Evolutionary conservation across 2,113 vertebrate genomes (phyloP).

Genomic region (Myotis brandtii): DNA sequence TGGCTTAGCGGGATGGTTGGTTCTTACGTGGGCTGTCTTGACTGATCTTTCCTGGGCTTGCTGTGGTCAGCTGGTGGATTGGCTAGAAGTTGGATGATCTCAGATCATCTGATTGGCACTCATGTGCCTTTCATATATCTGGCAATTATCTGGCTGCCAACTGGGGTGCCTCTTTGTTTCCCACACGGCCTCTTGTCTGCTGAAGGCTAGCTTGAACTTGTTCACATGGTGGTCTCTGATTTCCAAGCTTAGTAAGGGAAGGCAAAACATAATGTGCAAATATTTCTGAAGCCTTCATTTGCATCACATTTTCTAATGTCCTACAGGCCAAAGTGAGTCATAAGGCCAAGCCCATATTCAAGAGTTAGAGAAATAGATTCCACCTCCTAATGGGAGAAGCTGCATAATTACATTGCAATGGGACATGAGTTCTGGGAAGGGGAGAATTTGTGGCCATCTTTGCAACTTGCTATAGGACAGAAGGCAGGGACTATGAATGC

Average conservation of each 20-base stretch:
- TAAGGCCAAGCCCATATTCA: background rate
- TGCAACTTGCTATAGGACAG: background rate
- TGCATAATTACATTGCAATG: background rate
- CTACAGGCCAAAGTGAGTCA: background rate
- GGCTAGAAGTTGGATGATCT: background rate
- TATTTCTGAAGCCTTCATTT: background rate
- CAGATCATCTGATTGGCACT: background rate
- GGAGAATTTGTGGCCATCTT: background rate
- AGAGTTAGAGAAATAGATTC: background rate
- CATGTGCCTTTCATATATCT: background rate
- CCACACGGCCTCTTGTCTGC: background rate
- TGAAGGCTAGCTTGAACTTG: background rate
- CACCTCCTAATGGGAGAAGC: background rate
- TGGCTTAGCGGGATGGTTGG: background rate
- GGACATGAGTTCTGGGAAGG: background rate
- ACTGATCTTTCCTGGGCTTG: background rate
- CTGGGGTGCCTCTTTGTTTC: background rate
- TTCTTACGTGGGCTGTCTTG: background rate
- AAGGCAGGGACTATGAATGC: background rate
- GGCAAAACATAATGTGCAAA: background rate
- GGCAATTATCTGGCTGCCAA: background rate
- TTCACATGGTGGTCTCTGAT: background rate
- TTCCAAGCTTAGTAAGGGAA: background rate
- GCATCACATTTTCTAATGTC: background rate
- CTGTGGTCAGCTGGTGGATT: background rate